Conservation (phyloP, 1,140 invertebrate genomes). For the Platyura marginata region DNA sequence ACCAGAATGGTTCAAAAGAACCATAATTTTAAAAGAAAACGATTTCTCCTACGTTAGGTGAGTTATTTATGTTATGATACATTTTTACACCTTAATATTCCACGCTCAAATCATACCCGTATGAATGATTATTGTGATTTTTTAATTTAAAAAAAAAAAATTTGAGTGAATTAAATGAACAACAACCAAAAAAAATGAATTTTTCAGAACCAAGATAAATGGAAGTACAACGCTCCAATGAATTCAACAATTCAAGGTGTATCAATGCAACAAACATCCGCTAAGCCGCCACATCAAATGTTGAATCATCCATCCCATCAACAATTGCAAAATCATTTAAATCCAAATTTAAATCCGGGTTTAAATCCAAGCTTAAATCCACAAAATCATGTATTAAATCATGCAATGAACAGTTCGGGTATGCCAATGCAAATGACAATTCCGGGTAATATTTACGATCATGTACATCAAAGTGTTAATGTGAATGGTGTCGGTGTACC, state of each 20-base stretch:
- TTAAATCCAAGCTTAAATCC: too few relatives aligned
- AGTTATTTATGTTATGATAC: too few relatives aligned
- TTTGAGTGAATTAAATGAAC: too few relatives aligned
- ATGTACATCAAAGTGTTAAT: conserved; percentile 30
- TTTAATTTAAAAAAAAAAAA: too few relatives aligned
- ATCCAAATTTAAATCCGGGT: too few relatives aligned
- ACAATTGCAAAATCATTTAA: not conserved
- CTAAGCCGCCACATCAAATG: not conserved
- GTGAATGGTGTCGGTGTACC: conserved; percentile 9
- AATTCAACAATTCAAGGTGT: not conserved
- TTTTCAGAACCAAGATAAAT: conserved; percentile 41
- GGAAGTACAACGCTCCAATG: conserved; percentile 34
- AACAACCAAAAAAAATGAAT: too few relatives aligned
- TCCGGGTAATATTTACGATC: conserved; percentile 25
- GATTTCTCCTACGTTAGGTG: too few relatives aligned
- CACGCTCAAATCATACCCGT: too few relatives aligned
- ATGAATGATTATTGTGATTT: too few relatives aligned
- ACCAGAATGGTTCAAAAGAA: too few relatives aligned
- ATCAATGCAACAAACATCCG: conserved; percentile 5
- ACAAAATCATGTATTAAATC: conserved; percentile 2
- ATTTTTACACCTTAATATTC: too few relatives aligned
- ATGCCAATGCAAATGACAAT: conserved; percentile 1
- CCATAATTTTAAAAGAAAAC: too few relatives aligned
- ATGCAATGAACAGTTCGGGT: not conserved
- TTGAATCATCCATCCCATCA: not conserved